A percentile compares a stretch with the other conserved stretches of the same genome.
phyloP scores from a whole-genome alignment of 2,113 vertebrate species.

The Cephalopholis sonnerati region DNA sequence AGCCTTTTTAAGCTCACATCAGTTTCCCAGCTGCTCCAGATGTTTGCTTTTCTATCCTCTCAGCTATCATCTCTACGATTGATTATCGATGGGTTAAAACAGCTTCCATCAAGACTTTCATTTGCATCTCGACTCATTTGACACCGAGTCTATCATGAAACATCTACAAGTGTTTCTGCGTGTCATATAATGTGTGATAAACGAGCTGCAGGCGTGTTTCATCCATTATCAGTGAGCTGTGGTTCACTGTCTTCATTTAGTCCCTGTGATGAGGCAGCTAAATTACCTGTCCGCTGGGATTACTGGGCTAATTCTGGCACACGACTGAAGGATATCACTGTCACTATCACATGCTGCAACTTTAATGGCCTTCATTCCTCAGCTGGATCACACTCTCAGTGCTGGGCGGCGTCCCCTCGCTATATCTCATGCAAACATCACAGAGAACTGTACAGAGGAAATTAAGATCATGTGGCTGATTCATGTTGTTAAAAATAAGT shows the following conservation, averaged over 20 bases:
- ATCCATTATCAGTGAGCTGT: neutral
- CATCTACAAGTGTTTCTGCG: neutral
- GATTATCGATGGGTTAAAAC: neutral
- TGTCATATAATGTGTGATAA: neutral
- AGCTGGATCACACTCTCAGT: constrained; percentile 14
- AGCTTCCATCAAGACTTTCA: neutral
- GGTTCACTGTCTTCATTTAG: constrained; percentile 53
- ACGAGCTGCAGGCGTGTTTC: neutral
- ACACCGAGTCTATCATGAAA: neutral
- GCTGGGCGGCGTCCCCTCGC: neutral
- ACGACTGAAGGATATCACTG: neutral
- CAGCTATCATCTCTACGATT: neutral
- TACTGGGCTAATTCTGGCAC: constrained; percentile 45
- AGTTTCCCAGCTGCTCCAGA: neutral
- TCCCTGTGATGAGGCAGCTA: constrained; percentile 31
- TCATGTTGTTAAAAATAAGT: neutral
- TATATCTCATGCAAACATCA: neutral
- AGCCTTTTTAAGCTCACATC: neutral
- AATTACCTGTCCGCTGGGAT: constrained; percentile 68
- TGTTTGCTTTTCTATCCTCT: neutral
- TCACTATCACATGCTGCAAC: constrained; percentile 30
- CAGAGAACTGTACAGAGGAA: constrained; percentile 8
- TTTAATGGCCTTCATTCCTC: constrained; percentile 25
- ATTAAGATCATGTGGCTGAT: neutral
- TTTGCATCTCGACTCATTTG: neutral